A percentile compares a stretch with the other conserved stretches of the same genome.
These are phyloP conservation scores for Tubulanus polymorphus DNA, from an alignment of 2,888 invertebrate species.

Conservation along the genomic window DNA sequence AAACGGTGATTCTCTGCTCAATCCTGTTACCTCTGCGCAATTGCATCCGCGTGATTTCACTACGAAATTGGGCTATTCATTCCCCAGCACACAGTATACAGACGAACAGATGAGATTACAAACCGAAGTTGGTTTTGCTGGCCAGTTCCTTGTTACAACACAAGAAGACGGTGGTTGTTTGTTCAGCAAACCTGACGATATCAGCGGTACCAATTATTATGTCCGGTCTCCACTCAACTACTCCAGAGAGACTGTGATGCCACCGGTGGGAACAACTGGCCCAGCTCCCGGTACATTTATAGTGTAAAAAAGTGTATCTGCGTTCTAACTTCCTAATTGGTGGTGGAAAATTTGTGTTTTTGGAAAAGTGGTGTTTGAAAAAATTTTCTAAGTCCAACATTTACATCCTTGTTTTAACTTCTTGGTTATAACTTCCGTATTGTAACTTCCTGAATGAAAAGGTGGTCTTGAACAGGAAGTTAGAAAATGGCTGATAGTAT, in stretches of 20 bases:
- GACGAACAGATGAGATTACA: background rate
- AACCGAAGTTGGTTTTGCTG: slow-evolving; percentile 1
- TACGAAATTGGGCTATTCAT: background rate
- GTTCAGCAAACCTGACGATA: slow-evolving; percentile 2
- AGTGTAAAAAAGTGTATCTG: background rate
- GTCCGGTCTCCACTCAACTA: background rate
- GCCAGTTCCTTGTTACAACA: background rate
- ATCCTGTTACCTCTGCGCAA: slow-evolving; percentile 1
- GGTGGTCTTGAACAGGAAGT: background rate
- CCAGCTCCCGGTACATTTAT: background rate
- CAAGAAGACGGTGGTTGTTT: slow-evolving; percentile 1
- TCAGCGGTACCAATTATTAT: background rate
- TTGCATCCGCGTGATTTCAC: slow-evolving; percentile 3
- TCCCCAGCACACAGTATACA: background rate
- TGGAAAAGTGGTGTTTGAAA: too few species aligned
- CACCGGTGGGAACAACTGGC: slow-evolving; percentile 1
- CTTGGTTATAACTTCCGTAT: background rate
- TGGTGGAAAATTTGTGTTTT: too few species aligned
- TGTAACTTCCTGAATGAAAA: background rate
- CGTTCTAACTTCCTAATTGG: background rate
- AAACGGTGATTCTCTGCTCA: background rate
- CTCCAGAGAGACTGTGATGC: slow-evolving; percentile 2
- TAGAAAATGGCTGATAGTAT: background rate
- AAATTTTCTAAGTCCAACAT: background rate
- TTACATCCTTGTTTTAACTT: too few species aligned